Conservation (phyloP, 1,140 invertebrate genomes). For the Leptopilina clavipes region DNA sequence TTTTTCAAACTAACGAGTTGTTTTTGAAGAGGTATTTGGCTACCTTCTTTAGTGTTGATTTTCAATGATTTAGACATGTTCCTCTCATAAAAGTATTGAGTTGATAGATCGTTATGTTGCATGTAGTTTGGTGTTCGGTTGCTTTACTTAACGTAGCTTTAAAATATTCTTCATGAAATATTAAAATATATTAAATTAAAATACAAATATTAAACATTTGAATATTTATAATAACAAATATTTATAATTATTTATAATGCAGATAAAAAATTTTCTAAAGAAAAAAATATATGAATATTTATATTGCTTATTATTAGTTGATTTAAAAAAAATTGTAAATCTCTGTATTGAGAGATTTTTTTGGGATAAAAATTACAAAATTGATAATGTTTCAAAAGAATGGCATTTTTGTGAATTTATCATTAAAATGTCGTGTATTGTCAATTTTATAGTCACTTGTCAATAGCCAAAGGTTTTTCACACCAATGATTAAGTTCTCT, state of each 20-base stretch:
- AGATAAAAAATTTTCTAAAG: no score
- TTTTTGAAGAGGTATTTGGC: not conserved
- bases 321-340: no score
- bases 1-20: constrained; percentile 15
- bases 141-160: not conserved
- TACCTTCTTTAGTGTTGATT: constrained; percentile 19
- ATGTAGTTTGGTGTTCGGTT: not conserved
- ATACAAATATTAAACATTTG: no score
- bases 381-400: not conserved
- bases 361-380: no score
- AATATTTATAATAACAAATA: no score
- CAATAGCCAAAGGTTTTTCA: not conserved
- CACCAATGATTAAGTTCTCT: not conserved
- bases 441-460: not conserved
- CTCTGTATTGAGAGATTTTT: no score
- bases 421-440: not conserved
- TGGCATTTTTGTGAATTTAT: no score
- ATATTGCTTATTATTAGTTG: no score
- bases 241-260: no score
- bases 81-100: constrained; percentile 13
- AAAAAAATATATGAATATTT: no score
- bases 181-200: no score
- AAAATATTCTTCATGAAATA: not conserved
- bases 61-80: not conserved
- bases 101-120: not conserved